Evolutionary conservation across 2,113 vertebrate species (phyloP).

Genomic region (Mesoclemmys tuberculata): DNA sequence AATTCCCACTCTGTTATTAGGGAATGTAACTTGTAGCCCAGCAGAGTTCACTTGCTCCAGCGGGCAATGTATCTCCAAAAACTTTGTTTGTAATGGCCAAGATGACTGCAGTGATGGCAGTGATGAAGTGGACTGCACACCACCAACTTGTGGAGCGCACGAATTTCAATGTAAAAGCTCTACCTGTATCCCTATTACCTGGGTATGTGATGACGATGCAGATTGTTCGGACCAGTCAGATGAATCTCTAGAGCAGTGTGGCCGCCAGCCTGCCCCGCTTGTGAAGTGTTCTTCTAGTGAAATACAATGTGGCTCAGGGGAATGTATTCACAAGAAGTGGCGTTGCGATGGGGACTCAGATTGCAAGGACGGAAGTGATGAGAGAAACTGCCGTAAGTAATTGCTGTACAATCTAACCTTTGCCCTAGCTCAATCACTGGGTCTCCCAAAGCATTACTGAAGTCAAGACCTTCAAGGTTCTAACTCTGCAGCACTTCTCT

Average conservation of each 20-base stretch:
- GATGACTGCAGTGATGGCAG: conserved; percentile 95
- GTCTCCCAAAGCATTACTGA: neutral
- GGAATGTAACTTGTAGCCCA: conserved; percentile 91
- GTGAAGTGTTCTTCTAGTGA: conserved; percentile 88
- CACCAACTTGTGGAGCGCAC: conserved; percentile 87
- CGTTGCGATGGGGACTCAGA: conserved; percentile 95
- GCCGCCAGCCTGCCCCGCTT: conserved; percentile 86
- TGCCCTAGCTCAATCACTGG: neutral
- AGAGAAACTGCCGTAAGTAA: conserved; percentile 94
- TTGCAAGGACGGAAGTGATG: conserved; percentile 96
- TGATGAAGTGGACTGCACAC: conserved; percentile 89
- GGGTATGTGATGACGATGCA: conserved; percentile 94
- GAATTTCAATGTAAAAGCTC: conserved; percentile 94
- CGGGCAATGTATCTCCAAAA: conserved; percentile 91
- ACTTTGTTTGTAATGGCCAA: conserved; percentile 94
- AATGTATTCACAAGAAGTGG: conserved; percentile 97
- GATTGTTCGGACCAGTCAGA: conserved; percentile 96
- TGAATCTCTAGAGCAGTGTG: conserved; percentile 90
- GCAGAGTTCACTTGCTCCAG: conserved; percentile 95
- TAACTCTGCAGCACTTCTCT: conserved; percentile 19
- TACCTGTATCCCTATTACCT: conserved; percentile 90
- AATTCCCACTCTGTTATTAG: conserved; percentile 68
- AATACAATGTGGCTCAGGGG: conserved; percentile 90
- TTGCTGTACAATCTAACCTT: fast-evolving
- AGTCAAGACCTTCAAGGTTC: neutral